Evolutionary conservation across 1,140 invertebrate species (phyloP).

Genomic region (Apocrypta bakeri): DNA sequence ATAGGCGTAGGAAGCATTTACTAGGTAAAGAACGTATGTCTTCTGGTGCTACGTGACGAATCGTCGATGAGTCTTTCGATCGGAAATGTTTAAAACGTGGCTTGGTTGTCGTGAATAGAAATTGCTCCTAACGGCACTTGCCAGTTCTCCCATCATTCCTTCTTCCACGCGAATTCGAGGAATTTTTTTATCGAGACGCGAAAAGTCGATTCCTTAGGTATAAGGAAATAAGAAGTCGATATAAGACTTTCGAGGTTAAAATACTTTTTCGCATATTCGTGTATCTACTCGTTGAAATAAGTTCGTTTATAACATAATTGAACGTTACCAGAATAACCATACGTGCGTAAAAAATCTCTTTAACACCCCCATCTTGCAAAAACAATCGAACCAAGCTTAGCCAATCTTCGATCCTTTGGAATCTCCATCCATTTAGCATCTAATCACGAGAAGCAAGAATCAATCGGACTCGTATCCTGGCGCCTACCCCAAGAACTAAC

Average conservation of each 20-base stretch:
- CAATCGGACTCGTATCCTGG: neutral
- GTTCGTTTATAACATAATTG: too few relatives aligned
- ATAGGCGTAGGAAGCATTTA: slow-evolving; percentile 2
- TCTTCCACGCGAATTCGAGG: too few relatives aligned
- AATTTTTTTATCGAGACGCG: neutral
- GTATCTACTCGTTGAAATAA: too few relatives aligned
- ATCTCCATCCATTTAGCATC: neutral
- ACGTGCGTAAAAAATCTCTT: neutral
- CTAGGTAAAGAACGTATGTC: slow-evolving; percentile 7
- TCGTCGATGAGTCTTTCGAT: slow-evolving; percentile 37
- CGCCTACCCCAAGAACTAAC: neutral
- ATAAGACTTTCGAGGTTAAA: too few relatives aligned
- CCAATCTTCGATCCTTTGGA: neutral
- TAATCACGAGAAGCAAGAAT: slow-evolving; percentile 5
- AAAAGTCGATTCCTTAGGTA: neutral
- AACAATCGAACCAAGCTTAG: neutral
- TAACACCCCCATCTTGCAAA: neutral
- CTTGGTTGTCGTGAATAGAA: slow-evolving; percentile 14
- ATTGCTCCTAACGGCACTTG: slow-evolving; percentile 53
- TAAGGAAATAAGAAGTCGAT: too few relatives aligned
- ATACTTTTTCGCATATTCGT: too few relatives aligned
- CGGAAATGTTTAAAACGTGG: slow-evolving; percentile 36
- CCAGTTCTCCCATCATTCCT: slow-evolving; percentile 8
- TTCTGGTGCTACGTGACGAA: slow-evolving; percentile 25
- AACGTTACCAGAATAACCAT: neutral